Evolutionary conservation across 1,140 invertebrate species (phyloP).

Genomic region (Limonius californicus): DNA sequence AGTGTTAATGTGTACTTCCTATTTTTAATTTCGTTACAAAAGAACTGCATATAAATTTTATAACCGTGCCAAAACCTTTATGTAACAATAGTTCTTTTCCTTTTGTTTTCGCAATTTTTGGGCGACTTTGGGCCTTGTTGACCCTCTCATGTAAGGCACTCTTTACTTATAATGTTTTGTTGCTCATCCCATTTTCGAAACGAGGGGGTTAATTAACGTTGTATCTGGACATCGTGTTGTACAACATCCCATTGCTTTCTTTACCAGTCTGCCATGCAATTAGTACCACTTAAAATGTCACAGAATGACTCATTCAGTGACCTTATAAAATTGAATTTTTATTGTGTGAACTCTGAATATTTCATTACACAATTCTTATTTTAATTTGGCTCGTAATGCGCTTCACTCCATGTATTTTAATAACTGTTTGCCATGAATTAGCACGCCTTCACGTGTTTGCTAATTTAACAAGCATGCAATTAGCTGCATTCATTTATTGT

Average conservation of each 20-base stretch:
- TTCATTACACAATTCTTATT: conserved; percentile 4
- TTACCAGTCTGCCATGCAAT: not conserved
- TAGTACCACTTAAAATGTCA: conserved; percentile 1
- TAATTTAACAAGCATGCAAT: too few species aligned
- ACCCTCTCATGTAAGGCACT: not conserved
- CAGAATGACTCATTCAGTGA: conserved; percentile 3
- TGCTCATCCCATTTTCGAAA: not conserved
- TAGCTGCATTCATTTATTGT: too few species aligned
- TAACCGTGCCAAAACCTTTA: not conserved
- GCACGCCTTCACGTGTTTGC: too few species aligned
- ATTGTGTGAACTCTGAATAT: not conserved
- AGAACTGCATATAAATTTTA: not conserved
- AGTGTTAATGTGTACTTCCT: not conserved
- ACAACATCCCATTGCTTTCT: not conserved
- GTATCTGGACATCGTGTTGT: too few species aligned
- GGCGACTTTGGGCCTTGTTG: not conserved
- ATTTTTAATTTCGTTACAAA: conserved; percentile 4
- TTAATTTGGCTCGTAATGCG: conserved; percentile 1
- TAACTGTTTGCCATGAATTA: not conserved
- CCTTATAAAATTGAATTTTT: conserved; percentile 12
- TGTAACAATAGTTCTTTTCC: not conserved
- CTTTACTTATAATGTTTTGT: not conserved
- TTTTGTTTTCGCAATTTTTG: not conserved
- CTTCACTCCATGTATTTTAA: not conserved
- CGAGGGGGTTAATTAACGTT: too few species aligned